Percentiles rank a stretch among this genome's conserved stretches.
Conservation (phyloP, 2,113 vertebrate genomes). For the Coracopsis vasa region DNA sequence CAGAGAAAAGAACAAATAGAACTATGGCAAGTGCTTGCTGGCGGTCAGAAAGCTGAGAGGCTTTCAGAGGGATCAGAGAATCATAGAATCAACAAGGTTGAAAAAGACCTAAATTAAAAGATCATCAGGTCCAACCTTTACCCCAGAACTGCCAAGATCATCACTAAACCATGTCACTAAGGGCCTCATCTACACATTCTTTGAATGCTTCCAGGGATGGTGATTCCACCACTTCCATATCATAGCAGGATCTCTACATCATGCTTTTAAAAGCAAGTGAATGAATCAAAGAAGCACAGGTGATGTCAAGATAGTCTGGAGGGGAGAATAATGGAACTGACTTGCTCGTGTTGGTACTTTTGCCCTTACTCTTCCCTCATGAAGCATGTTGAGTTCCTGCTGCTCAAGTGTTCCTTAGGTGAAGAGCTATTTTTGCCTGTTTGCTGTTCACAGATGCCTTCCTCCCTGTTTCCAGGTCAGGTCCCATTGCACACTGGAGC, state of each 20-base stretch:
- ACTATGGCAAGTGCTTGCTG: not conserved
- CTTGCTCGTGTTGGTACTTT: not conserved
- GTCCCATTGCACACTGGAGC: not conserved
- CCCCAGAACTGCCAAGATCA: not conserved
- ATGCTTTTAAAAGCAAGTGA: not conserved
- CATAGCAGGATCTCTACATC: not conserved
- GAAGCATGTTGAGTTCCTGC: not conserved
- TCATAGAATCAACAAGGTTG: not conserved
- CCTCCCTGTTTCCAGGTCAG: not conserved
- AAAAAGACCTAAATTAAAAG: not conserved
- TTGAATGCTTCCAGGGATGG: not conserved
- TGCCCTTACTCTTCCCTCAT: not conserved
- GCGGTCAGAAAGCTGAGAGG: no score
- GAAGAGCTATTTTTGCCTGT: not conserved
- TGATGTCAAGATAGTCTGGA: not conserved
- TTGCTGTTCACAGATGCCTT: conserved; percentile 13
- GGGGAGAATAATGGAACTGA: not conserved
- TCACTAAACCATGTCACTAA: not conserved
- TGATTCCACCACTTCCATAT: not conserved
- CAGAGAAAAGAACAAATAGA: not conserved
- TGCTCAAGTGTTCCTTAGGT: not conserved
- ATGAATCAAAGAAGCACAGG: not conserved
- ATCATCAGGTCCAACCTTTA: not conserved
- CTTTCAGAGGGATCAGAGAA: no score
- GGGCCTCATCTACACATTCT: not conserved